phyloP scores from a whole-genome alignment of 2,113 vertebrate species.

The Coptodon bakossiorum region DNA sequence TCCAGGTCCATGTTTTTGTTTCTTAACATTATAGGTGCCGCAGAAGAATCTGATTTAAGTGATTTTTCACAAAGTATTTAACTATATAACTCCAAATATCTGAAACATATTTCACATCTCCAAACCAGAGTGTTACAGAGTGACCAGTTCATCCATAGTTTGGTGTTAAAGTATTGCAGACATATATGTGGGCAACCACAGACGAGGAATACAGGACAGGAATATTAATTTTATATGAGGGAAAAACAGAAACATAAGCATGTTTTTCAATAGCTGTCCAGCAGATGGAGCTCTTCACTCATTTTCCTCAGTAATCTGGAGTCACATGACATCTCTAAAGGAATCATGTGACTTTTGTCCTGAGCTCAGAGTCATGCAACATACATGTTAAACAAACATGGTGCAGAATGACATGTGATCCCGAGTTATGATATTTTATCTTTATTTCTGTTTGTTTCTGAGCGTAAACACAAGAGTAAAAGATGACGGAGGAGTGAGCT shows the following conservation, averaged over 20 bases:
- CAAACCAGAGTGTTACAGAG: background rate
- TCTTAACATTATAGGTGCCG: background rate
- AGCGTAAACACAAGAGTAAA: background rate
- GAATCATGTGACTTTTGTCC: background rate
- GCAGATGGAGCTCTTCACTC: conserved; percentile 35
- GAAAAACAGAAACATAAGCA: background rate
- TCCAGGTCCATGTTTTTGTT: background rate
- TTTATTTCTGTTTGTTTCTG: background rate
- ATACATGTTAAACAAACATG: background rate
- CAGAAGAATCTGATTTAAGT: background rate
- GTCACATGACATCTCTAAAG: background rate
- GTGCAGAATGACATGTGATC: background rate
- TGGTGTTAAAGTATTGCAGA: background rate
- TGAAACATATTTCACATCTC: background rate
- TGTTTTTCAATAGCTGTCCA: background rate
- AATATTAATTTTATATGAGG: background rate
- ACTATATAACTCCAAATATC: background rate
- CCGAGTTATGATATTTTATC: background rate
- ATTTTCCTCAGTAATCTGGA: background rate
- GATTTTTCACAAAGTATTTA: background rate
- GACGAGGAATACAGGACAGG: background rate
- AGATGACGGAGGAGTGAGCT: background rate
- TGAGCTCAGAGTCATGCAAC: background rate
- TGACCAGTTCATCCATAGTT: background rate
- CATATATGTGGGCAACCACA: background rate